Evolutionary conservation across 2,797 vertebrate genomes (phyloP), one percentile per base, ranked within the genome.

Genomic region (Chelonia mydas): DNA sequence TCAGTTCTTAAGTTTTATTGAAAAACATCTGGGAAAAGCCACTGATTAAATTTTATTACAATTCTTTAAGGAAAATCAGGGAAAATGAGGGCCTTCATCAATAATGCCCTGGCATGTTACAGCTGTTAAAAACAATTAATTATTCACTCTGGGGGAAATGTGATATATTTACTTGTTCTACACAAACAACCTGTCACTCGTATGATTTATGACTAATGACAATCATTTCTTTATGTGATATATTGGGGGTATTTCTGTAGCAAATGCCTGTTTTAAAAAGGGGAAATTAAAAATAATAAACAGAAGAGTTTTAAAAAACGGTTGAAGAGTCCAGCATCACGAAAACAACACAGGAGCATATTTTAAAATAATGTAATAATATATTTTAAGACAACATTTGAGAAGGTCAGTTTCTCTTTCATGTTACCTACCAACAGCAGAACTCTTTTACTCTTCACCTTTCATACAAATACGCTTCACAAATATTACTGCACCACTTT

Each of bases 91-190:
- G 61, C 91, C 78, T 82, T 57, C 61, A 68, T 87, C 59, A 55
- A 90, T 87, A 87, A 84, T 84, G 72, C 50, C 96, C 84, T 79
- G 85, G 59, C 33, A 81, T 5, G 61, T 51, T 92, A 93, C 82
- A 94, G 95, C 81, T 92, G 87, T 80, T 95, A 91, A 25, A 95
- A 96, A 96, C 61, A 92, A 93, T 31, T 77, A 88, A 95, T 90
- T 95, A 88, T 82, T 93, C 92, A 87, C 61, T 83, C 61, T 41
- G 53, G 78, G 11, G 61, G 87, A 41, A 41, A 59, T 9, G 76
- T 50, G 13, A 94, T 92, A 53, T 54, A 87, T 95, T 72, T 93
- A 28, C 57, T 89, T 55, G 33, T 55, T 79, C 83, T 92, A 86
- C 94, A 83, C 65, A 61, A 86, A 77, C 82, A 94, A 86, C 87